Evolutionary conservation across 2,113 vertebrate species (phyloP), one percentile per base, ranked within the genome.

Genomic region (Hippopotamus amphibius): DNA sequence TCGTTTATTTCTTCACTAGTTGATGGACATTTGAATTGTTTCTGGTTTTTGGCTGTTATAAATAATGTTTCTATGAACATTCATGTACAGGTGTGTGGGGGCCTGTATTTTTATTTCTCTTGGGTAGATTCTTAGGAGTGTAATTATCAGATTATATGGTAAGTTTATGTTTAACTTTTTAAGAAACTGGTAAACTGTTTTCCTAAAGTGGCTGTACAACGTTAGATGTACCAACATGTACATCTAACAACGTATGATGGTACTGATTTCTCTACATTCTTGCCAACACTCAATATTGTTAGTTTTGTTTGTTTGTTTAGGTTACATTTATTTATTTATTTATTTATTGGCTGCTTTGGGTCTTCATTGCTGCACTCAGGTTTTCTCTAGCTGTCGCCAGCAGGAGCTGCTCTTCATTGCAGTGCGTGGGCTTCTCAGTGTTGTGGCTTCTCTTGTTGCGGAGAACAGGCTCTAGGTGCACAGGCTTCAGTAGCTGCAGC

Each of bases 161-260:
- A 71, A 50, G 24, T 86, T 85, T 59, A 77, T 95, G 68, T 91
- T 86, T 87, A 50, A 72, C 48, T 66, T 95, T 81, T 95, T 76
- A 66, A 88, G 85, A 90, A 85, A 61, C 71, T 95, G n/a, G 26
- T 30, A 43, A 90, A 83, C 33, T 84, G 11, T 88, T 96, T 96
- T 17, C 53, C 55, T 65, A 41, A 72, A 88, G 71, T 50, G 26
- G 28, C 46, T 86, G 3, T 61, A 43, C 46, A 43, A 37, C 28
- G 14, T 74, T 71, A 43, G 55, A 81, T 37, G 30, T 81, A 15
- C 13, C 30, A 74, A 37, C 37, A 37, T 37, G 37, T 37, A 37
- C 37, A 37, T 37, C 33, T 21, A 61, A 24, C 33, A 76, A 0
- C 37, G 16, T 43, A 13, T 14, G 28, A 84, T 21, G 15, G 66